A percentile compares a stretch with the other conserved stretches of the same genome.
phyloP scores from a whole-genome alignment of 2,113 vertebrate species.

The Aythya baeri region DNA sequence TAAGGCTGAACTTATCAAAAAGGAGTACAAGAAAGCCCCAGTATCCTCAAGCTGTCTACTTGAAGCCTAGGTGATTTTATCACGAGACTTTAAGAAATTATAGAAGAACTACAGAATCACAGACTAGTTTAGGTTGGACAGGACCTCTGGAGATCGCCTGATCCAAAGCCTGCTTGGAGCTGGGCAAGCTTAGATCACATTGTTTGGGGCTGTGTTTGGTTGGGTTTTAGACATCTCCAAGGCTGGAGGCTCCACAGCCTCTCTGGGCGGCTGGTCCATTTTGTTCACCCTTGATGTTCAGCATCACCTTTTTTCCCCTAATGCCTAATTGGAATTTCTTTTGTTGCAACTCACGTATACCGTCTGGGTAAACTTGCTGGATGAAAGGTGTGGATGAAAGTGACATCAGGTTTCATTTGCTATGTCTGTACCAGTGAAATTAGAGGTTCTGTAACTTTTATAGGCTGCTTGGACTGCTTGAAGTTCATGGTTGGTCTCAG shows the following conservation, averaged over 20 bases:
- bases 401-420: neutral
- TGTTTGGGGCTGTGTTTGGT: neutral
- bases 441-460: neutral
- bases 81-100: neutral
- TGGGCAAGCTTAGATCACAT: neutral
- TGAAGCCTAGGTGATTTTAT: neutral
- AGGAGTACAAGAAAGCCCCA: neutral
- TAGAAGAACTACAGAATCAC: neutral
- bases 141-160: neutral
- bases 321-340: neutral
- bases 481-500: constrained; percentile 17
- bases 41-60: neutral
- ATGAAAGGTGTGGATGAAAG: neutral
- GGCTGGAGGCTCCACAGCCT: neutral
- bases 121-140: neutral
- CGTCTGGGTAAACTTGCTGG: neutral
- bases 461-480: neutral
- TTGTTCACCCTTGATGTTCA: neutral
- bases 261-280: neutral
- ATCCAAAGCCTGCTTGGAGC: neutral
- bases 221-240: neutral
- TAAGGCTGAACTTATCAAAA: neutral
- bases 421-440: neutral
- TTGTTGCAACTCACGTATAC: neutral
- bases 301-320: neutral